Evolutionary conservation across 2,113 vertebrate species (phyloP).

Genomic region (Cranoglanis bouderius): DNA sequence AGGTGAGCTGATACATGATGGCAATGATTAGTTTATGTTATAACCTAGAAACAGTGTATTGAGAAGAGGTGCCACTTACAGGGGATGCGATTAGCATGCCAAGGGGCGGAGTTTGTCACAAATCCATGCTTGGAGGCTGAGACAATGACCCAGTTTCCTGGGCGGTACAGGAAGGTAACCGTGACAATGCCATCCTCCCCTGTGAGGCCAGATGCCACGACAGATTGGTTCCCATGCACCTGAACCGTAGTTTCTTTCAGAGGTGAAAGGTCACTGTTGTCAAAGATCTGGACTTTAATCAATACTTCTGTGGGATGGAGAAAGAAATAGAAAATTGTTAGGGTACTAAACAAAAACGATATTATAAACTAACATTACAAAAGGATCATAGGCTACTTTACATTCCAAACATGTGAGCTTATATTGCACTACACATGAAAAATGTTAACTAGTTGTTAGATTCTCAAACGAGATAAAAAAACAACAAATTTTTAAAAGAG

Average conservation of each 20-base stretch:
- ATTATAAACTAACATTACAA: neutral
- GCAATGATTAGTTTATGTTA: neutral
- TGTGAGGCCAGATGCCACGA: constrained; percentile 70
- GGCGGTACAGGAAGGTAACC: constrained; percentile 76
- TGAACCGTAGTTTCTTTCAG: constrained; percentile 76
- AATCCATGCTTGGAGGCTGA: constrained; percentile 75
- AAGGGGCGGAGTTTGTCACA: constrained; percentile 82
- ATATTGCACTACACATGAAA: neutral
- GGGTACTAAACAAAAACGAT: neutral
- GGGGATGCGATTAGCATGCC: constrained; percentile 81
- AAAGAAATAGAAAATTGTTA: constrained; percentile 29
- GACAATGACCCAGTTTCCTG: constrained; percentile 78
- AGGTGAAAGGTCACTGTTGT: constrained; percentile 80
- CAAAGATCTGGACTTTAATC: constrained; percentile 84
- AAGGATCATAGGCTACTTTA: neutral
- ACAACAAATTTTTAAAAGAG: neutral
- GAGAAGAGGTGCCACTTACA: constrained; percentile 69
- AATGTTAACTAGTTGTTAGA: neutral
- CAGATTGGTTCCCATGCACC: constrained; percentile 78
- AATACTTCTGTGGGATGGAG: constrained; percentile 73
- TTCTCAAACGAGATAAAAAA: neutral
- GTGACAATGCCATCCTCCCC: constrained; percentile 73
- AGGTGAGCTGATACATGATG: neutral
- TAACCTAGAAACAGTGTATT: neutral
- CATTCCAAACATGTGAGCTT: neutral